These are phyloP conservation scores for Siderastrea radians DNA, from an alignment of 92 coral and sea anemone genomes.

Conservation along the genomic window DNA sequence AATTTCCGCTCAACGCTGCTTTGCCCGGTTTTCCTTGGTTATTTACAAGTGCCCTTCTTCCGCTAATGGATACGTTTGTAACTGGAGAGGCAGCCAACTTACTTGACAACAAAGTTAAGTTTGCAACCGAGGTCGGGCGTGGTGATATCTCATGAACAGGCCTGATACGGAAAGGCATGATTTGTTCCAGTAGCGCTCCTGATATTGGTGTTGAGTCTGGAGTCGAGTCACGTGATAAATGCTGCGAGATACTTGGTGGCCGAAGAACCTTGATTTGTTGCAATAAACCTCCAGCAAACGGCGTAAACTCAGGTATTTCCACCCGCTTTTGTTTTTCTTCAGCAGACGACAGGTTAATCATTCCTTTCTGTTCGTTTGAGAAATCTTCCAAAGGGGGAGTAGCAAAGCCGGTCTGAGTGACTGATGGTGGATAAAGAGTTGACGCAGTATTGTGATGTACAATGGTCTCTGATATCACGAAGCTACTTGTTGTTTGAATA, in stretches of 20 bases:
- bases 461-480: not conserved
- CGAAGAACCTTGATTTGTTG: constrained; percentile 15
- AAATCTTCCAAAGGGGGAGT: no score
- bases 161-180: not conserved
- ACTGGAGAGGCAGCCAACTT: not conserved
- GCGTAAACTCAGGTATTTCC: constrained; percentile 15
- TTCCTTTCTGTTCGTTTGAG: not conserved
- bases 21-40: not conserved
- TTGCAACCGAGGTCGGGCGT: not conserved
- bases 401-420: not conserved
- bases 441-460: not conserved
- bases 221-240: not conserved
- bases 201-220: constrained; percentile 6
- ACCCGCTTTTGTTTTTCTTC: constrained; percentile 30
- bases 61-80: not conserved
- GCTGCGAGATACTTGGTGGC: not conserved
- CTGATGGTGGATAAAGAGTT: not conserved
- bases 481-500: not conserved
- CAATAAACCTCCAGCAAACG: constrained; percentile 26
- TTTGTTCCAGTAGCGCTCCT: constrained; percentile 25
- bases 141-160: not conserved
- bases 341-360: not conserved
- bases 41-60: not conserved
- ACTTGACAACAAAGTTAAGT: not conserved
- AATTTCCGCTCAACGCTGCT: not conserved